Evolutionary conservation across 1,140 invertebrate genomes (phyloP).

Genomic region (Carcinoscorpius rotundicauda): DNA sequence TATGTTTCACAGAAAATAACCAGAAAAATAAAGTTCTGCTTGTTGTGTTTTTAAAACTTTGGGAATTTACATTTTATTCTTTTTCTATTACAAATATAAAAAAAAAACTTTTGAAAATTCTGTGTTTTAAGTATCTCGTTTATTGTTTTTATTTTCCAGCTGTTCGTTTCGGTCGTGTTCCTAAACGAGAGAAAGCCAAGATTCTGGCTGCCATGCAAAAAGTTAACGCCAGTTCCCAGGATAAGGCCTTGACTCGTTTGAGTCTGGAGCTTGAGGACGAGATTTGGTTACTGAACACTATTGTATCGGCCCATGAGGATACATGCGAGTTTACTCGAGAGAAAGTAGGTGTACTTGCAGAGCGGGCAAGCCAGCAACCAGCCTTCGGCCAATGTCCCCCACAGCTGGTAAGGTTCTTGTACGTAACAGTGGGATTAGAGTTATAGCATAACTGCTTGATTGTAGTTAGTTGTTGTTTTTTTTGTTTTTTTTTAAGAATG

Average conservation of each 20-base stretch:
- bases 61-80: too few species aligned
- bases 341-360: slow-evolving; percentile 71
- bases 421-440: too few species aligned
- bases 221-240: slow-evolving; percentile 72
- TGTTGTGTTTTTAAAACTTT: too few species aligned
- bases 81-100: too few species aligned
- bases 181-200: slow-evolving; percentile 94
- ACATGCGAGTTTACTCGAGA: slow-evolving; percentile 89
- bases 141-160: slow-evolving; percentile 51
- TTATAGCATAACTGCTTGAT: too few species aligned
- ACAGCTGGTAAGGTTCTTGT: slow-evolving; percentile 29
- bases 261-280: slow-evolving; percentile 77
- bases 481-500: too few species aligned
- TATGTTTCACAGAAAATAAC: too few species aligned
- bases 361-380: slow-evolving; percentile 66
- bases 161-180: slow-evolving; percentile 94
- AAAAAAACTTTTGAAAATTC: too few species aligned
- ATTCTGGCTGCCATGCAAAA: slow-evolving; percentile 97
- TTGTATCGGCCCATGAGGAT: slow-evolving; percentile 79
- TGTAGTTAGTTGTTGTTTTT: too few species aligned
- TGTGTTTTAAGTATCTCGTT: too few species aligned
- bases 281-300: slow-evolving; percentile 61
- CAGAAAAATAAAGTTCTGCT: too few species aligned
- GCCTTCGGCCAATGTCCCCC: slow-evolving; percentile 61
- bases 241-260: slow-evolving; percentile 44